Evolutionary conservation across 1,140 invertebrate species (phyloP), one percentile per base, ranked within the genome.

Genomic region (Bombyx mandarina): DNA sequence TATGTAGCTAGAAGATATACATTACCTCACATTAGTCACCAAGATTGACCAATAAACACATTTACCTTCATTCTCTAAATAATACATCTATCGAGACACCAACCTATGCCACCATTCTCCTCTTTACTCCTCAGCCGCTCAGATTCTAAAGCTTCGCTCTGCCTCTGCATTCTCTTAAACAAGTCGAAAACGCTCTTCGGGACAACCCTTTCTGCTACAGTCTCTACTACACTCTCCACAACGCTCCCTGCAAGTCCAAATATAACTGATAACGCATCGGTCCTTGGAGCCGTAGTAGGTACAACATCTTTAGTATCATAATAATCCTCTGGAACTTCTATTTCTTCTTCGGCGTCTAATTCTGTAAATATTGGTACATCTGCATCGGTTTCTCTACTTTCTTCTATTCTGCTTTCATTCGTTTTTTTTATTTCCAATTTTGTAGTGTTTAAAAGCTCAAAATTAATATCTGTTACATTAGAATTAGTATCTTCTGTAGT

Each of bases 51-150:
- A 35, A 35, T 35, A 35, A 3, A 35, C 4, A 1, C 0, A 35
- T 35, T 1, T 3, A 35, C 26, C 26, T 35, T 5, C 26, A 35
- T 35, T 35, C 26, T 35, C 26, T 35, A 35, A 35, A 35, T 5
- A 35, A 35, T 35, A 35, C 26, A 35, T 35, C 1, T 2, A 35
- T 35, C 4, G 26, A 35, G 26, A 35, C 53, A 58, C 67, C 61
- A 66, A 89, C 88, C 88, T 53, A 89, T 67, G 45, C 88, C 86
- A 9, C 88, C 86, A 67, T 89, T 89, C 59, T 89, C 88, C 69
- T 89, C 88, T 53, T 77, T 73, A 58, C 88, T 88, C 55, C 88
- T 80, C 49, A 89, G 58, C 22, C 77, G 81, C 47, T 88, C 81
- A 0, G 83, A 81, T 71, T 89, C 88, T 57, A 87, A 77, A 52